Evolutionary conservation across 2,113 vertebrate genomes (phyloP), one percentile per base, ranked within the genome.

Genomic region (Hucho hucho): DNA sequence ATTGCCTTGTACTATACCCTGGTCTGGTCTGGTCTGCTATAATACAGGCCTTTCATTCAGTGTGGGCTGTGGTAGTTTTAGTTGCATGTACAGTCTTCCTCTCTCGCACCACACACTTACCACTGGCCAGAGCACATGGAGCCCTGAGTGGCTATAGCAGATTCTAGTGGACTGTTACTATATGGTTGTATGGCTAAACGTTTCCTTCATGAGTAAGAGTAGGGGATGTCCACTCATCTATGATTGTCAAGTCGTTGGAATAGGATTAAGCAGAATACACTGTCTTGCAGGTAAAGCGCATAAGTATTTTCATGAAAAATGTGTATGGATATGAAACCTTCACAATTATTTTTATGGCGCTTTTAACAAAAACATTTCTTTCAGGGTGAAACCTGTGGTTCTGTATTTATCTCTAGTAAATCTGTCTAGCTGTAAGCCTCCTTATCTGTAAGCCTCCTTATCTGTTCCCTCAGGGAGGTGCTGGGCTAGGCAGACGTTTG

Each of bases 11-110:
- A 56, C 26, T 6, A 46, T 25, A 6, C 58, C 20, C 28, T 64
- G 43, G 28, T n/a, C 53, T 4, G 24, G 58, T 18, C 68, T 73
- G 22, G n/a, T 80, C 75, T n/a, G 61, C 26, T 61, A 25, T 64
- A 75, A 68, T 81, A 83, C 73, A 77, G 79, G 70, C 64, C 26
- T 74, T 68, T 79, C 76, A 74, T 74, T 84, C 66, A 77, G 74
- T 16, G 25, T 70, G 69, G 14, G 56, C 6, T 22, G 20, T 26
- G 64, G 72, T 49, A 32, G 24, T 75, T 25, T 73, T 53, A 53
- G 46, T 70, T 58, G 24, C 66, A 47, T 28, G 47, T 76, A 29
- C 61, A 58, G 59, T 13, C 2, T 16, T 29, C 32, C 73, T 25
- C 26, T 59, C 46, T 66, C 14, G 32, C 63, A 64, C 72, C 70